phyloP scores from a whole-genome alignment of 2,888 invertebrate species.

The Euplagia quadripunctaria region DNA sequence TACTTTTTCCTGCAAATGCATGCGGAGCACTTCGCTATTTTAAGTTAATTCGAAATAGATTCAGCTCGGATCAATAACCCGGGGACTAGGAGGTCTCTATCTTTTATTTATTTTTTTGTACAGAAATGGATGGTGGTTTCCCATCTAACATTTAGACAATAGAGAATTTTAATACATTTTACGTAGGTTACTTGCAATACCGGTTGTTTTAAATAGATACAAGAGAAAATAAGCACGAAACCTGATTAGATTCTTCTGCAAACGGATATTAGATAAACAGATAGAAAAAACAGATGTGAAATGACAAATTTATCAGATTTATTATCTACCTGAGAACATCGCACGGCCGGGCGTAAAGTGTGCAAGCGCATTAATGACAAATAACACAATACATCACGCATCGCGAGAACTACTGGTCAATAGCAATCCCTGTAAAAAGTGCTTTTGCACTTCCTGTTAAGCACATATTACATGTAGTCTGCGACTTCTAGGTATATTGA shows the following conservation, averaged over 20 bases:
- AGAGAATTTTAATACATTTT: constrained; percentile 26
- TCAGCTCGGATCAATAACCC: constrained; percentile 77
- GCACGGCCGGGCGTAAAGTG: background rate
- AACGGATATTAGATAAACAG: background rate
- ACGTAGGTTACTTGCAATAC: constrained; percentile 27
- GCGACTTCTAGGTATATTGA: background rate
- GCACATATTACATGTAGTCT: background rate
- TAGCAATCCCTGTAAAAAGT: background rate
- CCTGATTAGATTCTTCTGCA: constrained; percentile 10
- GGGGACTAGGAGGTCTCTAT: constrained; percentile 59
- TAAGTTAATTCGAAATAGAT: constrained; percentile 71
- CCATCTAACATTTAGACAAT: constrained; percentile 33
- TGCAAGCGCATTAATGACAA: background rate
- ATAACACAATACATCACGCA: background rate
- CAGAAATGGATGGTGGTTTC: constrained; percentile 45
- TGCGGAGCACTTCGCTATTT: constrained; percentile 60
- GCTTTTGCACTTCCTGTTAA: background rate
- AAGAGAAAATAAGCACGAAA: constrained; percentile 28
- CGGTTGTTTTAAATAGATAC: constrained; percentile 26
- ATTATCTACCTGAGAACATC: background rate
- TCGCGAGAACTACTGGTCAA: background rate
- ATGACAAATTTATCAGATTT: background rate
- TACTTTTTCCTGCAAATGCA: constrained; percentile 41
- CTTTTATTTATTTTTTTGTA: constrained; percentile 64
- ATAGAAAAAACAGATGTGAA: background rate